Evolutionary conservation across 2,113 vertebrate species (phyloP).

Genomic region (Numida meleagris): DNA sequence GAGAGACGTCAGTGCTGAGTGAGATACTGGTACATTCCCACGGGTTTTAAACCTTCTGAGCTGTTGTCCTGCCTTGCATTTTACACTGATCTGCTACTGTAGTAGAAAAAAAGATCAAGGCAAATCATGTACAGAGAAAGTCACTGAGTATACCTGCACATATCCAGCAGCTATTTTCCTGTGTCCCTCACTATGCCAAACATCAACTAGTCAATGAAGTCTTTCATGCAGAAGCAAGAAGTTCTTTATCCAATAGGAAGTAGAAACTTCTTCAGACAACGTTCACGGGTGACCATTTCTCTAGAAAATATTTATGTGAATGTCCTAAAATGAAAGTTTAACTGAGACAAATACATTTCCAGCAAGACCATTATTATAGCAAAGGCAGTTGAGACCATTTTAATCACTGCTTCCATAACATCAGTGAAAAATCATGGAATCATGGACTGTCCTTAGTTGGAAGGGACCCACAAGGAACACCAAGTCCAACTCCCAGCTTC

Average conservation of each 20-base stretch:
- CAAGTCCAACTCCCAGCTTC: too few species aligned
- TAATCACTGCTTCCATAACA: accelerated
- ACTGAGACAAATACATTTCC: not conserved
- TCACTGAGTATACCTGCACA: accelerated
- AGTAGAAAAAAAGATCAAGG: not conserved
- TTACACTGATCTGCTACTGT: not conserved
- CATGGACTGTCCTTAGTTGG: not conserved
- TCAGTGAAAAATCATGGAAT: not conserved
- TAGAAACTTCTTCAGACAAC: not conserved
- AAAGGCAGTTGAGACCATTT: not conserved
- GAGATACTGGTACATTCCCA: not conserved
- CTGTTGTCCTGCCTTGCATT: not conserved
- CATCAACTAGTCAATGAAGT: not conserved
- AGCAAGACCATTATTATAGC: not conserved
- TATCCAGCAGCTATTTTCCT: not conserved
- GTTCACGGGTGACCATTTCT: not conserved
- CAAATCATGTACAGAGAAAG: not conserved
- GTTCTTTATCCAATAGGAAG: not conserved
- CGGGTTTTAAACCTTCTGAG: not conserved
- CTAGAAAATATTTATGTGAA: not conserved
- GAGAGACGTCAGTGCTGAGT: not conserved
- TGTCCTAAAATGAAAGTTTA: not conserved
- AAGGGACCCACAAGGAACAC: too few species aligned
- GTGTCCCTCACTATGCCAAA: accelerated
- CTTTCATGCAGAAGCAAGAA: not conserved